phyloP scores from a whole-genome alignment of 2,797 vertebrate genomes.

The Manis crassicaudata region DNA sequence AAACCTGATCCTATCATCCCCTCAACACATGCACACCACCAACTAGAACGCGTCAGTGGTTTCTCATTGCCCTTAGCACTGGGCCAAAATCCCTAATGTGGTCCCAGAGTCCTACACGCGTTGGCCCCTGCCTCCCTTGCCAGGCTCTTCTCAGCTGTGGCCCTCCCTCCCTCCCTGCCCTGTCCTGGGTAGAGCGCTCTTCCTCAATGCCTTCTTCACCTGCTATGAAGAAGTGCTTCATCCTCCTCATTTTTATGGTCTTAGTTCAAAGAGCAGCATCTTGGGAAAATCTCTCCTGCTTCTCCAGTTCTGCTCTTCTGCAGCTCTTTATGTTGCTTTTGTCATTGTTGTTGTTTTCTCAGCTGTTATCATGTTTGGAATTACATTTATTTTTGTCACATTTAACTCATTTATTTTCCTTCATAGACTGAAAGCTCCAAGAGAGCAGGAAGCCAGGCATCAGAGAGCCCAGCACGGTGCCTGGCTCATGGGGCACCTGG shows the following conservation, averaged over 20 bases:
- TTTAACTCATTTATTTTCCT: neutral
- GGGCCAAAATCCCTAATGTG: neutral
- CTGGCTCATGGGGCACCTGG: rapidly evolving
- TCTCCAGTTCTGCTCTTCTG: neutral
- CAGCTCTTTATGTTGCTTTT: neutral
- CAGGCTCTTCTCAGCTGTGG: neutral
- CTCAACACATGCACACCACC: neutral
- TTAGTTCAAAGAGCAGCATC: neutral
- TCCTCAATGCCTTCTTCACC: neutral
- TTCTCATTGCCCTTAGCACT: neutral
- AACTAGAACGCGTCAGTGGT: no score
- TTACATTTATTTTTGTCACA: neutral
- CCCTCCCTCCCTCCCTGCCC: neutral
- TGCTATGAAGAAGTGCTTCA: no score
- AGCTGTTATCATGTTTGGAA: neutral
- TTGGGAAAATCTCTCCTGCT: rapidly evolving
- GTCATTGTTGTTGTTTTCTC: neutral
- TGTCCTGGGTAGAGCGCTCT: rapidly evolving
- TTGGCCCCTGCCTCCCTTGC: rapidly evolving
- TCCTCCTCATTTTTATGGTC: neutral
- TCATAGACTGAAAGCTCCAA: neutral
- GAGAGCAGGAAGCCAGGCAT: neutral
- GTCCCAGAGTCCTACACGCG: no score
- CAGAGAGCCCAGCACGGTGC: neutral
- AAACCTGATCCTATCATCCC: neutral